A percentile compares a stretch with the other conserved stretches of the same genome.
These are phyloP conservation scores for Limnephilus lunatus DNA, from an alignment of 2,888 invertebrate genomes.

Conservation along the genomic window DNA sequence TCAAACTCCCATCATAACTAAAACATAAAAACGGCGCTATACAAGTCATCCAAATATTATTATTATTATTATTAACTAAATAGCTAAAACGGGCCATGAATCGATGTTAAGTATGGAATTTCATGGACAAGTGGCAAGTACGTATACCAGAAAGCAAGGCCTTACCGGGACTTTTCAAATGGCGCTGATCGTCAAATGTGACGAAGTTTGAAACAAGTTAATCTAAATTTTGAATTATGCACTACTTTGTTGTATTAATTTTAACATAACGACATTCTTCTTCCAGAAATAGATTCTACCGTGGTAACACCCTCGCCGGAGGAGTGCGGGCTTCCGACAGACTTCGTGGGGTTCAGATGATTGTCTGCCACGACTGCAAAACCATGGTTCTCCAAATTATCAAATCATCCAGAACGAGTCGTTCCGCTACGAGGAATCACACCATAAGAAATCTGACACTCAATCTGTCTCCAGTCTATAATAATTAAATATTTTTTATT, in stretches of 20 bases:
- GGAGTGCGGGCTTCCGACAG: conserved; percentile 79
- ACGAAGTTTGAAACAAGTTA: neutral
- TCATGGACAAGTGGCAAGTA: no score
- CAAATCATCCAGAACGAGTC: conserved; percentile 89
- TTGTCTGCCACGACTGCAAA: conserved; percentile 96
- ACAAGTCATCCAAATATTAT: no score
- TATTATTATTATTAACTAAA: neutral
- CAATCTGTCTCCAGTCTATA: conserved; percentile 90
- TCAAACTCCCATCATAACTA: neutral
- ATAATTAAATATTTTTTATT: conserved; percentile 32
- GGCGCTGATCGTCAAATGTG: neutral
- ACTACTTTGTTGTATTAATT: neutral
- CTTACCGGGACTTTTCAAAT: neutral
- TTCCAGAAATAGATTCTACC: conserved; percentile 80
- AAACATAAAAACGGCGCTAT: no score
- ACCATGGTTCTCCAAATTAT: conserved; percentile 96
- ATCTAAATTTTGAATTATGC: neutral
- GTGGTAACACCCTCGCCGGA: conserved; percentile 78
- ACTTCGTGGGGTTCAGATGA: conserved; percentile 88
- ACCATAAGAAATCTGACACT: conserved; percentile 89
- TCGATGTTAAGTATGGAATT: neutral
- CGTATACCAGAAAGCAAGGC: no score
- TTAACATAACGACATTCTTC: conserved; percentile 13
- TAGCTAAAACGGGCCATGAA: neutral
- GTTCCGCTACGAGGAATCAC: conserved; percentile 89